phyloP scores from a whole-genome alignment of 1,140 invertebrate genomes.

The Sminthurinus signatus region DNA sequence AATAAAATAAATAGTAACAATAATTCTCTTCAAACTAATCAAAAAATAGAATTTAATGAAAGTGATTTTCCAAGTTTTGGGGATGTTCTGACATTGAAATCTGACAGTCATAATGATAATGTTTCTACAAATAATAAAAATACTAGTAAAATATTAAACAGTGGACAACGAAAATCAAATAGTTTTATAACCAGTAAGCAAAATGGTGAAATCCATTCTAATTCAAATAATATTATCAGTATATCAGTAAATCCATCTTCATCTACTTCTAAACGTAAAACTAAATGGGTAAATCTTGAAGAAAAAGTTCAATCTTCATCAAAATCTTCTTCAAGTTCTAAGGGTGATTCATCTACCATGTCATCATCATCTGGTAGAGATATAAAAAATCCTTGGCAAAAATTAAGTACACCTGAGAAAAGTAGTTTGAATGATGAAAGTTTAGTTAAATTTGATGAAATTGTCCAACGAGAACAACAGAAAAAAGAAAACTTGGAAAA shows the following conservation, averaged over 20 bases:
- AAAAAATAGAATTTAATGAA: background rate
- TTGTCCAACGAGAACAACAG: conserved; percentile 24
- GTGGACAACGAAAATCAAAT: no score
- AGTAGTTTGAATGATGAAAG: background rate
- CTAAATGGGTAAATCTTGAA: background rate
- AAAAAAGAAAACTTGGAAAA: conserved; percentile 27
- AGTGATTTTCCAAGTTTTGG: background rate
- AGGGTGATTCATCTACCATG: background rate
- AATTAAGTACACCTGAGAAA: background rate
- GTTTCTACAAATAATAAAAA: background rate
- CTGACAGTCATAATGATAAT: background rate
- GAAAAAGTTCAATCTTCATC: background rate
- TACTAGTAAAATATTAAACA: background rate
- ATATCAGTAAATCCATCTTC: background rate
- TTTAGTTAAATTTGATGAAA: conserved; percentile 15
- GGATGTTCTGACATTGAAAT: background rate
- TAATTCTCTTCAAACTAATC: background rate
- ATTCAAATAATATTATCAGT: no score
- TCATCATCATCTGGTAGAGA: background rate
- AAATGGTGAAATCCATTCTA: background rate
- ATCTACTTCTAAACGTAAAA: background rate
- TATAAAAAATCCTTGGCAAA: conserved; percentile 1
- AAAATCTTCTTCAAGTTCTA: background rate
- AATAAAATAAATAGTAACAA: no score
- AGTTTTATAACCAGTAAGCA: background rate